Conservation (phyloP, 2,113 vertebrate species). For the Ceratotherium simum region DNA sequence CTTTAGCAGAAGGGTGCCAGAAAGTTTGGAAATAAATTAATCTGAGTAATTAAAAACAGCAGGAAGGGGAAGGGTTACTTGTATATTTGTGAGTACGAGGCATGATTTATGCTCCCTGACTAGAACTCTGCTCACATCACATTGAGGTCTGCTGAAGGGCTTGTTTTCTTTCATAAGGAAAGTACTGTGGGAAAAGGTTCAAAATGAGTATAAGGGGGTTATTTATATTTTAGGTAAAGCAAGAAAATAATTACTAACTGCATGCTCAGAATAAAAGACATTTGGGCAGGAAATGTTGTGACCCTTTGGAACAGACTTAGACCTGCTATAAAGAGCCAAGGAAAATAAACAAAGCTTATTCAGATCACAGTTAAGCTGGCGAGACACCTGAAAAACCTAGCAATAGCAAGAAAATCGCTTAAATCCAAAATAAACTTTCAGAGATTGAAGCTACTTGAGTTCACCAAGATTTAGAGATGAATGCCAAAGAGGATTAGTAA, state of each 20-base stretch:
- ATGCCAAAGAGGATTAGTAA: slow-evolving; percentile 71
- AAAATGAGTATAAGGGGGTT: slow-evolving; percentile 20
- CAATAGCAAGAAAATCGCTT: slow-evolving; percentile 66
- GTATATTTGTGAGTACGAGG: slow-evolving; percentile 27
- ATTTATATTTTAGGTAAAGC: slow-evolving; percentile 55
- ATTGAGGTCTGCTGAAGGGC: background rate
- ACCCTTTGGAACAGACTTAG: slow-evolving; percentile 35
- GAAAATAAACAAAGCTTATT: slow-evolving; percentile 59
- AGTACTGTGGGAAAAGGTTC: slow-evolving; percentile 33
- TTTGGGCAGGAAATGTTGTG: slow-evolving; percentile 27
- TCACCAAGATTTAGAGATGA: slow-evolving; percentile 65
- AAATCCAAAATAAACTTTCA: slow-evolving; percentile 71
- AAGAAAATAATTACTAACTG: slow-evolving; percentile 60
- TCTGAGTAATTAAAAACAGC: slow-evolving; percentile 64
- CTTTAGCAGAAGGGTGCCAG: slow-evolving; percentile 49
- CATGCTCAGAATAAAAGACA: background rate
- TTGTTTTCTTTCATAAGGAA: slow-evolving; percentile 1
- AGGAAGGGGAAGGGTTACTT: slow-evolving; percentile 65
- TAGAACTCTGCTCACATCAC: slow-evolving; percentile 28
- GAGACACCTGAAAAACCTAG: slow-evolving; percentile 52
- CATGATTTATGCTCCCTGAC: slow-evolving; percentile 43
- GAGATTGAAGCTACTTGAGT: slow-evolving; percentile 56
- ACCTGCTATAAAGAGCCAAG: slow-evolving; percentile 12
- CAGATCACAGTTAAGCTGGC: background rate
- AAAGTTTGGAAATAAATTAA: slow-evolving; percentile 73